Conservation (phyloP, 1,140 invertebrate species). For the Aphelinus atriplicis region DNA sequence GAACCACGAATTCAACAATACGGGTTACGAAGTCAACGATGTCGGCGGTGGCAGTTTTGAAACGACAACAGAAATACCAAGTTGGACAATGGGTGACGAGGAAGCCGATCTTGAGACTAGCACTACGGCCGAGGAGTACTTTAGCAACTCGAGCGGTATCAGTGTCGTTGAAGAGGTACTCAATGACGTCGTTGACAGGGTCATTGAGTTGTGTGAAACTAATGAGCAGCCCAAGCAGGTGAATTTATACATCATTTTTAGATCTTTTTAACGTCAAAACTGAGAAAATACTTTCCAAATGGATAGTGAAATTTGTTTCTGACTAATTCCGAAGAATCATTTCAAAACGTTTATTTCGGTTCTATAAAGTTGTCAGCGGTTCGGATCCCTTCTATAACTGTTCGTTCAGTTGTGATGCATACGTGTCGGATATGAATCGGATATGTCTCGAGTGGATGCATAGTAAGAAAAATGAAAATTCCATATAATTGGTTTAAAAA, state of each 20-base stretch:
- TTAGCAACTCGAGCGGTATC: slow-evolving; percentile 61
- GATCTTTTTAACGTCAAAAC: background rate
- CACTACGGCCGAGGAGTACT: slow-evolving; percentile 71
- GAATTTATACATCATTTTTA: slow-evolving; percentile 39
- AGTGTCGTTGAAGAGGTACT: slow-evolving; percentile 69
- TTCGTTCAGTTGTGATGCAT: too few species aligned
- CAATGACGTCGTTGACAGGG: slow-evolving; percentile 68
- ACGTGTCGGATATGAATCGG: too few species aligned
- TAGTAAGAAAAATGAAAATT: too few species aligned
- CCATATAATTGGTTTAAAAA: too few species aligned
- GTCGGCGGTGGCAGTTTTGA: slow-evolving; percentile 54
- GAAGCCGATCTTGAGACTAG: slow-evolving; percentile 67
- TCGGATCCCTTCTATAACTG: too few species aligned
- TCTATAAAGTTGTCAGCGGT: too few species aligned
- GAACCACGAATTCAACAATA: slow-evolving; percentile 55
- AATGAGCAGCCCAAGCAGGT: slow-evolving; percentile 54
- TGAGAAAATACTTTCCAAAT: background rate
- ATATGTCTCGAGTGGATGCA: too few species aligned
- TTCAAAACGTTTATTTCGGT: too few species aligned
- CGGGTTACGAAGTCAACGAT: slow-evolving; percentile 56
- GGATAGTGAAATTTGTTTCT: too few species aligned
- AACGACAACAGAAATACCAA: slow-evolving; percentile 57
- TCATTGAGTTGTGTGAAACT: slow-evolving; percentile 58
- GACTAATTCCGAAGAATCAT: too few species aligned
- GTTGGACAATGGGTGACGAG: slow-evolving; percentile 63